Evolutionary conservation across 2,797 vertebrate genomes (phyloP), one percentile per base, ranked within the genome.

Genomic region (Poliocrania exsul): DNA sequence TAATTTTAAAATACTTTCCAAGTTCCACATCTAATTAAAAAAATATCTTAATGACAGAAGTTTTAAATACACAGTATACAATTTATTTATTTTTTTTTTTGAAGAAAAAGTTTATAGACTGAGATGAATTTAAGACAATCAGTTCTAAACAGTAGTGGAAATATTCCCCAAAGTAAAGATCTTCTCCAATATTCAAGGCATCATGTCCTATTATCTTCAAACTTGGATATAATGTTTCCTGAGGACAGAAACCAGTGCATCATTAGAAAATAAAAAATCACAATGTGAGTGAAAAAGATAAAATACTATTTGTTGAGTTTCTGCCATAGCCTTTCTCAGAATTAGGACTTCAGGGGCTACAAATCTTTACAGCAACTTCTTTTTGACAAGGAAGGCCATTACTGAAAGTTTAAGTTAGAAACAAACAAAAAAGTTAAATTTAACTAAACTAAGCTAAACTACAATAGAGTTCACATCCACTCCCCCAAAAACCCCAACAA

Each of bases 401-500:
- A 40, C 1, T 56, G 13, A 83, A 81, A 78, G 5, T 13, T 69
- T 54, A 54, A 91, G 56, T 50, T 12, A 17, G 17, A 66, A 56
- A 54, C 1, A 25, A 61, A 35, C 2, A 31, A 61, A 61, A 70
- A 37, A 49, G 40, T 18, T 7, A 33, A 67, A 12, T 31, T 9
- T 2, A 5, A 38, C 46, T 13, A 69, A 38, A 42, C 2, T 3
- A 24, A 49, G 54, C 16, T 6, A n/a, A 66, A 10, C 37, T 8
- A 3, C 4, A 35, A 44, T 19, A 46, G 26, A 7, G 1, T 0
- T 4, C 23, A 3, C 9, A 37, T 24, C 2, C 2, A 20, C 6
- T 5, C 1, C 3, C 1, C 13, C 0, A n/a, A 44, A 10, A 6
- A 15, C 2, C 2, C 2, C 13, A 29, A 16, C 5, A 66, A 77